Conservation (phyloP, 2,797 vertebrate species). For the Bucorvus abyssinicus region DNA sequence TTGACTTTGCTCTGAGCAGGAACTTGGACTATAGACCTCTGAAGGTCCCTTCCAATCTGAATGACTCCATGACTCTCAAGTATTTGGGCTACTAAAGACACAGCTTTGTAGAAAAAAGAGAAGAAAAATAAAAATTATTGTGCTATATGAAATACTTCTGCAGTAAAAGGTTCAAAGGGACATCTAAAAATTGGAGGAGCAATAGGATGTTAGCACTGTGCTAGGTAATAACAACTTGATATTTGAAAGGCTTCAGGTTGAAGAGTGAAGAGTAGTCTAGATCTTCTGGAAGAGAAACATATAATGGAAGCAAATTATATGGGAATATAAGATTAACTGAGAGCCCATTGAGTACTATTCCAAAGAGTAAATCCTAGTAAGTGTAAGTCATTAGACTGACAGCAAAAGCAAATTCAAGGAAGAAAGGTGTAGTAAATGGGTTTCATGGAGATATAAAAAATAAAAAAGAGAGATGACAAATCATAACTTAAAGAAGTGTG, state of each 20-base stretch:
- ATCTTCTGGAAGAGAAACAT: background rate
- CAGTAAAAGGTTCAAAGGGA: background rate
- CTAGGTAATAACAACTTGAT: background rate
- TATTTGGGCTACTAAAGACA: background rate
- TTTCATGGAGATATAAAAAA: background rate
- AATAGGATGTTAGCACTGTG: background rate
- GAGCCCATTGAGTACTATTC: background rate
- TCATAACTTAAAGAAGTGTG: background rate
- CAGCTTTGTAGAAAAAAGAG: background rate
- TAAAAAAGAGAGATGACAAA: background rate
- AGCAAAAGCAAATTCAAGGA: background rate
- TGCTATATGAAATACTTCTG: background rate
- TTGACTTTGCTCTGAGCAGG: background rate
- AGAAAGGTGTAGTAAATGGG: background rate
- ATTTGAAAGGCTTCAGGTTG: background rate
- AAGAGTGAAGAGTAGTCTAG: background rate
- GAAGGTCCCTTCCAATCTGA: background rate
- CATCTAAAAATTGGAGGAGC: background rate
- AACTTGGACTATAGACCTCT: background rate
- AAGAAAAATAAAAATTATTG: background rate
- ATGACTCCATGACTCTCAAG: background rate
- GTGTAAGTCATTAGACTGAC: background rate
- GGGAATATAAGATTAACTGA: background rate
- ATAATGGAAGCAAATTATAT: constrained; percentile 11
- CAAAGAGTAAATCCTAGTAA: background rate